Evolutionary conservation across 2,113 vertebrate genomes (phyloP).

Genomic region (Podarcis muralis): DNA sequence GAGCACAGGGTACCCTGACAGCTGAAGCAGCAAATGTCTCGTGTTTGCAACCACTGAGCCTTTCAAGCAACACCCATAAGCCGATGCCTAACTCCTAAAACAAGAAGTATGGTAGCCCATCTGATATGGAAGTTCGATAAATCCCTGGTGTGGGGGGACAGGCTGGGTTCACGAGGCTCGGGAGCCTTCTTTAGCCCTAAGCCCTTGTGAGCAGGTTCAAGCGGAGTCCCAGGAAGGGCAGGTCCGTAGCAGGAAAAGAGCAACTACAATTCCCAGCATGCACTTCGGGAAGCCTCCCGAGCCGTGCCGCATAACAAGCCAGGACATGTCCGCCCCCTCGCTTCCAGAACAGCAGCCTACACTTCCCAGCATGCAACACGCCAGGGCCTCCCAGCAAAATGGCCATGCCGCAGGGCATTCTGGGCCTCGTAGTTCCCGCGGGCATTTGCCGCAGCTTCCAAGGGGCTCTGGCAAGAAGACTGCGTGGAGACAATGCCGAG

Average conservation of each 20-base stretch:
- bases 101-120: too few species aligned
- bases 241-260: too few species aligned
- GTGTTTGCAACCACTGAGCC: too few species aligned
- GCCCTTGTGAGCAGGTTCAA: constrained; percentile 2
- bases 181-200: neutral
- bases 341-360: neutral
- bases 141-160: neutral
- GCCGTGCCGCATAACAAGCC: neutral
- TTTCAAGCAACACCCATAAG: neutral
- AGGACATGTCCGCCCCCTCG: neutral
- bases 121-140: too few species aligned
- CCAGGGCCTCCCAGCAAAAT: neutral
- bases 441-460: neutral
- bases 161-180: neutral
- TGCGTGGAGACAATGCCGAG: neutral
- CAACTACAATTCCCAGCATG: neutral
- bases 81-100: too few species aligned
- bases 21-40: neutral
- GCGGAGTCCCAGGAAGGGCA: neutral
- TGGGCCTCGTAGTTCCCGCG: neutral
- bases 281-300: neutral
- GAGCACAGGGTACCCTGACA: too few species aligned
- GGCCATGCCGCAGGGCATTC: neutral
- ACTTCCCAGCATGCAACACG: neutral
- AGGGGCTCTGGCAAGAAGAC: neutral